These are phyloP conservation scores for Anthopleura xanthogrammica DNA, from an alignment of 92 coral and sea anemone genomes.

Conservation along the genomic window DNA sequence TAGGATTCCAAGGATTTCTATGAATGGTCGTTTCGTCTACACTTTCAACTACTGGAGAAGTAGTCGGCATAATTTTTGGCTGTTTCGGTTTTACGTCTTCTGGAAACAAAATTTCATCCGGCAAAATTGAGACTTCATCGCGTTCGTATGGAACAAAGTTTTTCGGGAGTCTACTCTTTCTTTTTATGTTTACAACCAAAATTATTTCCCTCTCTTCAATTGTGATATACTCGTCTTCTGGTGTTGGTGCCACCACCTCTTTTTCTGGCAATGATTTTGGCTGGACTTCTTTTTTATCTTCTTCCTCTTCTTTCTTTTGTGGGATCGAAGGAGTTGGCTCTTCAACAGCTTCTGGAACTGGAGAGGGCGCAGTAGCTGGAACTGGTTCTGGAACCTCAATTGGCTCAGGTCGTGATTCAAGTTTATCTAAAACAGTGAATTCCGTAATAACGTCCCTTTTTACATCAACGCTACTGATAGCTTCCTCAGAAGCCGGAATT, in stretches of 20 bases:
- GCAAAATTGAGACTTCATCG: background rate
- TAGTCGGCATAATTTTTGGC: background rate
- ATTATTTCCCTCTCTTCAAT: constrained; percentile 64
- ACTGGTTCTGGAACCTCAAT: background rate
- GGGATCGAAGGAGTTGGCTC: constrained; percentile 16
- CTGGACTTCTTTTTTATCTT: constrained; percentile 4
- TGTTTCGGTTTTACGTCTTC: background rate
- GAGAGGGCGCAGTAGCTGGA: background rate
- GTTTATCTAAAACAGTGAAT: background rate
- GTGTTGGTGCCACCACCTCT: constrained; percentile 9
- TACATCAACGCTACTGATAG: constrained; percentile 14
- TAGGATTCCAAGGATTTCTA: constrained; percentile 10
- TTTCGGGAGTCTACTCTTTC: constrained; percentile 25
- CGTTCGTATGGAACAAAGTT: constrained; percentile 3
- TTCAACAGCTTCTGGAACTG: background rate
- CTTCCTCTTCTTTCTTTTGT: constrained; percentile 1
- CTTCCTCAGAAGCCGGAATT: constrained; percentile 11
- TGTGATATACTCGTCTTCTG: constrained; percentile 55
- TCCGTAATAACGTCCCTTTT: constrained; percentile 32
- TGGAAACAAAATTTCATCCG: constrained; percentile 27
- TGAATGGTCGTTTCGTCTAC: background rate
- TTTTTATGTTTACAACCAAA: constrained; percentile 48
- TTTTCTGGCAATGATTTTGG: background rate
- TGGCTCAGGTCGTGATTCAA: constrained; percentile 8
- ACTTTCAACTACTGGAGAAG: constrained; percentile 7